phyloP scores from a whole-genome alignment of 2,797 vertebrate genomes.

The Neosilurus mollespiculum region DNA sequence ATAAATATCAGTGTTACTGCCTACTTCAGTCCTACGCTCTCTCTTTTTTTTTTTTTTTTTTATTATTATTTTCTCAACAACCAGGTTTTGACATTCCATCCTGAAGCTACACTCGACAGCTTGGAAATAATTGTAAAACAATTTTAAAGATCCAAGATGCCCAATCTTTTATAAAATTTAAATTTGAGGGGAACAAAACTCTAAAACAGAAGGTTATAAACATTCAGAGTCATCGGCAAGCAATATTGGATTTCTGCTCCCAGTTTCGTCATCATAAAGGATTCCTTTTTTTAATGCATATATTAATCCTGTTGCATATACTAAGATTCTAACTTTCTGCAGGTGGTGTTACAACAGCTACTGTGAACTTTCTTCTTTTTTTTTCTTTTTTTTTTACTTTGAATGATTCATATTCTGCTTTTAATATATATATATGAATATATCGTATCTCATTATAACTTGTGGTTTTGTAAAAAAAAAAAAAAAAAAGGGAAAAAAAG shows the following conservation, averaged over 20 bases:
- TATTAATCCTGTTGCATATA: slow-evolving; percentile 50
- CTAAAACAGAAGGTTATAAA: slow-evolving; percentile 5
- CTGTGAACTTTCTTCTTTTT: slow-evolving; percentile 73
- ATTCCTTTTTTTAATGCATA: slow-evolving; percentile 30
- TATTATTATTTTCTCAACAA: slow-evolving; percentile 59
- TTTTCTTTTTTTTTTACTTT: slow-evolving; percentile 46
- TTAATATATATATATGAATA: slow-evolving; percentile 76
- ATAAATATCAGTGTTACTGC: slow-evolving; percentile 98
- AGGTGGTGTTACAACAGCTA: slow-evolving; percentile 74
- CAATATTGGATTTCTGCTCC: slow-evolving; percentile 47
- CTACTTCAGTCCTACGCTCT: slow-evolving; percentile 80
- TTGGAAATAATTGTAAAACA: slow-evolving; percentile 43
- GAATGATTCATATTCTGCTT: slow-evolving; percentile 70
- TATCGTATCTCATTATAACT: slow-evolving; percentile 76
- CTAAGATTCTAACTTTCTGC: slow-evolving; percentile 60
- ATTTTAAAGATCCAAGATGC: neutral
- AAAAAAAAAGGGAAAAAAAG: neutral
- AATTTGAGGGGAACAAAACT: neutral
- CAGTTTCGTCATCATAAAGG: slow-evolving; percentile 30
- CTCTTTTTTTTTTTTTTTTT: slow-evolving; percentile 50
- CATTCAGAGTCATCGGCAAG: slow-evolving; percentile 49
- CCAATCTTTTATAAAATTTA: neutral
- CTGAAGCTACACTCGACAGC: slow-evolving; percentile 53
- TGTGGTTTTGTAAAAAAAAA: slow-evolving; percentile 67
- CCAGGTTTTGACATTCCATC: slow-evolving; percentile 62